Percentiles rank a stretch among this genome's conserved stretches.
Conservation (phyloP, 2,888 invertebrate genomes). For the Ceratothoa steindachneri region DNA sequence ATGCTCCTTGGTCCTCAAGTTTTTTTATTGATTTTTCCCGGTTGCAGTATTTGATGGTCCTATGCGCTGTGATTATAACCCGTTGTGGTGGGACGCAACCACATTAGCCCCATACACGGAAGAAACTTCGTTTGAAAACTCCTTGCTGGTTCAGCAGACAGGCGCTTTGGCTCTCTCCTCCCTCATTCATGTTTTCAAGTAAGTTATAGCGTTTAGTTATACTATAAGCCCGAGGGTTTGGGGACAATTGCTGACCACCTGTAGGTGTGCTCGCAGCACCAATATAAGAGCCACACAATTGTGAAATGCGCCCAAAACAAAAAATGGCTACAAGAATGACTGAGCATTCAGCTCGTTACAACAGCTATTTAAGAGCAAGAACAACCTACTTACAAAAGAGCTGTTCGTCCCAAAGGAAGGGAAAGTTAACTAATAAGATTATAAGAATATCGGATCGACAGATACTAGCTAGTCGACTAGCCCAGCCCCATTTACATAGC, state of each 20-base stretch:
- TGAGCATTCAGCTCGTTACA: no score
- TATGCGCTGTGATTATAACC: slow-evolving; percentile 35
- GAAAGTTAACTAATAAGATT: no score
- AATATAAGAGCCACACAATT: no score
- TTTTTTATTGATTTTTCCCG: background rate
- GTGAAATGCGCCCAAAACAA: no score
- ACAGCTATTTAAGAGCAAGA: no score
- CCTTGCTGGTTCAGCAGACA: slow-evolving; percentile 72
- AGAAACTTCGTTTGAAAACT: slow-evolving; percentile 81
- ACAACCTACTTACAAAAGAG: no score
- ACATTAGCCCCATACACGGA: slow-evolving; percentile 75
- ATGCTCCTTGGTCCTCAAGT: background rate
- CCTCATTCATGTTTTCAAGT: slow-evolving; percentile 73
- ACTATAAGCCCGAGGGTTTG: background rate
- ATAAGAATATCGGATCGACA: no score
- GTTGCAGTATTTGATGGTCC: slow-evolving; percentile 34
- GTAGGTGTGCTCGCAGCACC: background rate
- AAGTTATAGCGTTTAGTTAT: background rate
- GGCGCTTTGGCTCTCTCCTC: slow-evolving; percentile 76
- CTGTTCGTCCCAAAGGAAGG: no score
- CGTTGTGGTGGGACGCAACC: slow-evolving; percentile 77
- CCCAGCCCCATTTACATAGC: no score
- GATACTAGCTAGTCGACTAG: no score
- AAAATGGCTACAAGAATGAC: no score
- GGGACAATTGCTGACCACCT: background rate